Evolutionary conservation across 2,888 invertebrate species (phyloP).

Genomic region (Pandemis heparana): DNA sequence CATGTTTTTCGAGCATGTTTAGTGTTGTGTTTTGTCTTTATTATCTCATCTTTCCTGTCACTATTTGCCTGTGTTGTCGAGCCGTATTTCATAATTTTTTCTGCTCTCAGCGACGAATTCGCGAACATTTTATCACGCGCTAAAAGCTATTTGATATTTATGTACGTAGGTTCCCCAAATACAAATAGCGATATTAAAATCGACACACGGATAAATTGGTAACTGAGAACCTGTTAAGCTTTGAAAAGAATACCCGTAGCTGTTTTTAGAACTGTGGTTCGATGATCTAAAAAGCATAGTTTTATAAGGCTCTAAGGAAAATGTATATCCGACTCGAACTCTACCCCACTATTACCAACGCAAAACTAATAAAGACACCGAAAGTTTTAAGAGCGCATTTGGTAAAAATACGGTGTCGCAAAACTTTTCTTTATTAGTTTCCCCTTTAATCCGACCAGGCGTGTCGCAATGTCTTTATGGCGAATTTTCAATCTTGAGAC

Average conservation of each 20-base stretch:
- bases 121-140: conserved; percentile 58
- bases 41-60: conserved; percentile 70
- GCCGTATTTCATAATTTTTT: conserved; percentile 67
- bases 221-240: conserved; percentile 16
- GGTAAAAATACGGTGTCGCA: conserved; percentile 85
- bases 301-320: conserved; percentile 63
- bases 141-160: conserved; percentile 63
- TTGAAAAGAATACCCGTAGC: conserved; percentile 5
- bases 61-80: conserved; percentile 59
- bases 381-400: conserved; percentile 80
- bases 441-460: conserved; percentile 83
- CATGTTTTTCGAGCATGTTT: conserved; percentile 75
- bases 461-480: conserved; percentile 85
- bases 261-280: conserved; percentile 7
- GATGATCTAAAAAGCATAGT: conserved; percentile 56
- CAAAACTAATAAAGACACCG: conserved; percentile 76
- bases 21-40: conserved; percentile 77
- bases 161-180: conserved; percentile 48
- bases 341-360: conserved; percentile 65
- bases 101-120: conserved; percentile 55
- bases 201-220: conserved; percentile 49
- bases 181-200: conserved; percentile 55
- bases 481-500: conserved; percentile 84
- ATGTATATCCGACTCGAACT: conserved; percentile 32
- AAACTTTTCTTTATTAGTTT: conserved; percentile 86